phyloP scores from a whole-genome alignment of 2,113 vertebrate species.

The Salvelinus fontinalis region DNA sequence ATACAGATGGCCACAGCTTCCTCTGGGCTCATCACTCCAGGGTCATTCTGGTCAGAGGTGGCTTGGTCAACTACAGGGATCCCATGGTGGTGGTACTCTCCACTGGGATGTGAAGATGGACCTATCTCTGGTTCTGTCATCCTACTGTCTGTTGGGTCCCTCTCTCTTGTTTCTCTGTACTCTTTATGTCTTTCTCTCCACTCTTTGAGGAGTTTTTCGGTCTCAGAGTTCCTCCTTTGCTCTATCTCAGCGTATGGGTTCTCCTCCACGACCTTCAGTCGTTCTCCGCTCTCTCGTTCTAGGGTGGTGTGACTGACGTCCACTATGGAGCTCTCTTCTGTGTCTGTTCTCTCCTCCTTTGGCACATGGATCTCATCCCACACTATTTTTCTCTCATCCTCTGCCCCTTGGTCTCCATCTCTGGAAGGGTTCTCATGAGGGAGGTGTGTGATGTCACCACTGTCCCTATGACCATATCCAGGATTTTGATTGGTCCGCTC shows the following conservation, averaged over 20 bases:
- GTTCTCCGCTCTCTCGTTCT: conserved; percentile 12
- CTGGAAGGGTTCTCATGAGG: background rate
- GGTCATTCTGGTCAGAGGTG: conserved; percentile 32
- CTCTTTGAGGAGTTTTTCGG: conserved; percentile 59
- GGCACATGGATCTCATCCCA: background rate
- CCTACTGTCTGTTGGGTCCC: background rate
- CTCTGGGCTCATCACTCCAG: conserved; percentile 50
- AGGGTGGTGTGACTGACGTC: background rate
- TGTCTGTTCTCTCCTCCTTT: background rate
- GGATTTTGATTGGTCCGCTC: conserved; percentile 26
- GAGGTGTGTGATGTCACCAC: conserved; percentile 22
- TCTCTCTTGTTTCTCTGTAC: background rate
- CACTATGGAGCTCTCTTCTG: conserved; percentile 3
- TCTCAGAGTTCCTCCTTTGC: conserved; percentile 52
- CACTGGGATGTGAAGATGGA: conserved; percentile 25
- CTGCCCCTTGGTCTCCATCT: conserved; percentile 1
- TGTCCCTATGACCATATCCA: conserved; percentile 9
- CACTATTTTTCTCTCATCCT: background rate
- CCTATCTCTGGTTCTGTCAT: background rate
- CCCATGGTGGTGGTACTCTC: conserved; percentile 2
- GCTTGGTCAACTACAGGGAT: conserved; percentile 36
- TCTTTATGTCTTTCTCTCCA: conserved; percentile 58
- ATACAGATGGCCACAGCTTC: conserved; percentile 58
- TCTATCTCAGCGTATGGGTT: conserved; percentile 20
- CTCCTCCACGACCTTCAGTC: conserved; percentile 20